These are phyloP conservation scores for Tetanocera ferruginea DNA, from an alignment of 2,888 invertebrate genomes.

Conservation along the genomic window DNA sequence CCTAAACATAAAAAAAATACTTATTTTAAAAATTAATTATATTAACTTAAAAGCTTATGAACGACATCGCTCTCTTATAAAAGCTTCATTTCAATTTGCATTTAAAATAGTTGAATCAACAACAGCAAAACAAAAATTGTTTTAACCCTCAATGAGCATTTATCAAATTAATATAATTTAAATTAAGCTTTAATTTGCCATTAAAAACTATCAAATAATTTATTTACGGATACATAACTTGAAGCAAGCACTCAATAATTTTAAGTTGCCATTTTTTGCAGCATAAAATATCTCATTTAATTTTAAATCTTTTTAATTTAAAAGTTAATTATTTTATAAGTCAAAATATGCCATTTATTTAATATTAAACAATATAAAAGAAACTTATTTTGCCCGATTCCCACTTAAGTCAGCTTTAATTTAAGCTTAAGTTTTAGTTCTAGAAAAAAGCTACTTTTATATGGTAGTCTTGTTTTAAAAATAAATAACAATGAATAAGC, in stretches of 20 bases:
- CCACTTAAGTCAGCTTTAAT: conserved; percentile 34
- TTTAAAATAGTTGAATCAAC: neutral
- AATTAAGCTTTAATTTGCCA: conserved; percentile 65
- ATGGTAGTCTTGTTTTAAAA: neutral
- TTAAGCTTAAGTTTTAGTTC: conserved; percentile 22
- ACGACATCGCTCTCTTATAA: neutral
- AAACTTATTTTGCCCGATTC: conserved; percentile 17
- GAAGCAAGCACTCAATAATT: conserved; percentile 30
- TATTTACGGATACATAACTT: neutral
- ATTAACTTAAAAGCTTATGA: conserved; percentile 40
- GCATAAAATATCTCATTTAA: neutral
- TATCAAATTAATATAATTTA: conserved; percentile 49
- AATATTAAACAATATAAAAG: neutral
- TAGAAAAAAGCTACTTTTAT: neutral
- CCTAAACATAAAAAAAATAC: conserved; percentile 5
- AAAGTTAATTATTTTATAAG: conserved; percentile 4
- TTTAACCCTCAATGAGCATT: conserved; percentile 47
- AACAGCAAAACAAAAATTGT: neutral
- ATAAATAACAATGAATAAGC: conserved; percentile 13
- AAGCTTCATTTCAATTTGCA: conserved; percentile 27
- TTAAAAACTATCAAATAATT: conserved; percentile 45
- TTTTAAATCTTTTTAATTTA: conserved; percentile 4
- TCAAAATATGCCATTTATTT: conserved; percentile 4
- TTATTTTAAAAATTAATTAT: conserved; percentile 27
- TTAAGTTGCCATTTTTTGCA: conserved; percentile 36